These are phyloP conservation scores for Falco rusticolus DNA, from an alignment of 2,797 vertebrate genomes.

Conservation along the genomic window DNA sequence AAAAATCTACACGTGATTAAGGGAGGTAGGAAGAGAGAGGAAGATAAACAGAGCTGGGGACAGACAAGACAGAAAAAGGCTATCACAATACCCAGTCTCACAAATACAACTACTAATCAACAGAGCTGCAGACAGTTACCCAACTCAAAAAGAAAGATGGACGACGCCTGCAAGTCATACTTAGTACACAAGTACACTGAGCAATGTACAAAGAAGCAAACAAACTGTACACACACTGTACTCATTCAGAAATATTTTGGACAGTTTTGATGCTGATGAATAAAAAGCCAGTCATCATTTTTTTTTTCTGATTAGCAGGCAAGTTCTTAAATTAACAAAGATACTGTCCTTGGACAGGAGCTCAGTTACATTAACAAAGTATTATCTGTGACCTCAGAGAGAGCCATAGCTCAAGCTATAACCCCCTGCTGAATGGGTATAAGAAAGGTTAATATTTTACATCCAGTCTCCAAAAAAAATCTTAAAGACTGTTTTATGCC, in stretches of 20 bases:
- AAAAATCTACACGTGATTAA: neutral
- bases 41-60: neutral
- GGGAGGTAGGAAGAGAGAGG: neutral
- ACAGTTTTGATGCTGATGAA: constrained; percentile 15
- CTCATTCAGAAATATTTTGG: neutral
- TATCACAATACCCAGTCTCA: neutral
- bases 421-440: neutral
- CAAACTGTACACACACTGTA: neutral
- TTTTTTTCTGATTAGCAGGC: constrained; percentile 22
- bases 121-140: neutral
- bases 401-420: neutral
- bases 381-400: neutral
- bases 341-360: neutral
- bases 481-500: neutral
- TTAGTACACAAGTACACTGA: neutral
- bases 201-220: neutral
- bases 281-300: constrained; percentile 6
- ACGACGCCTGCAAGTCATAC: neutral
- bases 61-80: neutral
- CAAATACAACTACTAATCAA: neutral
- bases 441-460: neutral
- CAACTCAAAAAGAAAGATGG: neutral
- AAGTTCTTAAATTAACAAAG: neutral
- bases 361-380: neutral
- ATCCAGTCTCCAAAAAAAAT: neutral